Percentiles rank a stretch among this genome's conserved stretches.
Conservation (phyloP, 2,797 vertebrate genomes). For the Gambelia wislizenii region DNA sequence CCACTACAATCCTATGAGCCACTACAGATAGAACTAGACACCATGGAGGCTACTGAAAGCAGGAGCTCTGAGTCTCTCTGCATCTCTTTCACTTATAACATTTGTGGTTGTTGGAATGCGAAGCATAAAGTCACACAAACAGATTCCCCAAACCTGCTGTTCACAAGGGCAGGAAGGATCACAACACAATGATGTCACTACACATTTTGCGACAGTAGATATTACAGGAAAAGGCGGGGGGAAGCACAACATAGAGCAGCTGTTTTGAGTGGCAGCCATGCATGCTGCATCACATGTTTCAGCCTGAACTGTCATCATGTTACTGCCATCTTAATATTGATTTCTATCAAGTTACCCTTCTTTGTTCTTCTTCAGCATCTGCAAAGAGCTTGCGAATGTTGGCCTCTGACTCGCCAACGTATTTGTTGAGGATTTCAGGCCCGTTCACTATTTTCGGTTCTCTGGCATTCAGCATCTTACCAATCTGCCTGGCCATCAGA, state of each 20-base stretch:
- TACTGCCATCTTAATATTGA: slow-evolving; percentile 3
- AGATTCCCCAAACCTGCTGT: neutral
- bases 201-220: neutral
- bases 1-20: neutral
- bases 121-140: neutral
- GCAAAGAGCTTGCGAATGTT: slow-evolving; percentile 98
- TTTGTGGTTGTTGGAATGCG: neutral
- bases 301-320: neutral
- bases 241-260: neutral
- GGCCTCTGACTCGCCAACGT: slow-evolving; percentile 96
- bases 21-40: neutral
- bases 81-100: neutral
- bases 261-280: neutral
- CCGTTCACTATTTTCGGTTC: slow-evolving; percentile 98
- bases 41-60: neutral
- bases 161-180: neutral
- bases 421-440: slow-evolving; percentile 98
- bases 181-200: neutral
- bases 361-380: slow-evolving; percentile 97
- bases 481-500: slow-evolving; percentile 97
- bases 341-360: slow-evolving; percentile 84
- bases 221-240: neutral
- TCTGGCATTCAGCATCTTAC: slow-evolving; percentile 97
- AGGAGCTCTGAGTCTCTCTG: neutral
- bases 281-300: neutral